Conservation (phyloP, 2,888 invertebrate genomes). For the Antheraea assamensis region DNA sequence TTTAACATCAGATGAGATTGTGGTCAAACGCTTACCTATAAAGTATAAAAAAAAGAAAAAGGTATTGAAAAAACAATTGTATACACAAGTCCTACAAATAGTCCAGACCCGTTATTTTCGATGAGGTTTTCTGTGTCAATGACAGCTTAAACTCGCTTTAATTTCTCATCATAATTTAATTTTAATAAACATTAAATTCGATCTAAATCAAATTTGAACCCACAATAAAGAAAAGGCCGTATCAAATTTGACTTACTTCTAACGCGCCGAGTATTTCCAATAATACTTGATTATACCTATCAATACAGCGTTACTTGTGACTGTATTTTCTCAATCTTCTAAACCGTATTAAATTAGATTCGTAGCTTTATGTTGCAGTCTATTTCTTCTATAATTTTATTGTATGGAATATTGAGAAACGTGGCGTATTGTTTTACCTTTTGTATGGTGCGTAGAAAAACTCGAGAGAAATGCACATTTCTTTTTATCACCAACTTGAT, state of each 20-base stretch:
- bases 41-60: too few relatives aligned
- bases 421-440: neutral
- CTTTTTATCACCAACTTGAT: too few relatives aligned
- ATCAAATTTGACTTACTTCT: neutral
- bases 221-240: neutral
- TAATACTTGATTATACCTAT: constrained; percentile 4
- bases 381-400: neutral
- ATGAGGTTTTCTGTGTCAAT: neutral
- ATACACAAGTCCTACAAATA: neutral
- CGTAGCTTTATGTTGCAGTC: neutral
- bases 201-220: neutral
- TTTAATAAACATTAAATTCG: constrained; percentile 8
- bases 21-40: too few relatives aligned
- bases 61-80: neutral
- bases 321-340: neutral
- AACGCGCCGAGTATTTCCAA: neutral
- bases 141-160: neutral
- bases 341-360: neutral
- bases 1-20: too few relatives aligned
- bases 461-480: neutral
- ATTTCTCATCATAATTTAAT: neutral
- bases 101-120: neutral
- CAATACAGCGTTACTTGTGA: neutral
- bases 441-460: neutral
- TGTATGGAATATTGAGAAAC: neutral